Conservation (phyloP, 35 echinoderm and acorn worm genomes). For the Lytechinus pictus region DNA sequence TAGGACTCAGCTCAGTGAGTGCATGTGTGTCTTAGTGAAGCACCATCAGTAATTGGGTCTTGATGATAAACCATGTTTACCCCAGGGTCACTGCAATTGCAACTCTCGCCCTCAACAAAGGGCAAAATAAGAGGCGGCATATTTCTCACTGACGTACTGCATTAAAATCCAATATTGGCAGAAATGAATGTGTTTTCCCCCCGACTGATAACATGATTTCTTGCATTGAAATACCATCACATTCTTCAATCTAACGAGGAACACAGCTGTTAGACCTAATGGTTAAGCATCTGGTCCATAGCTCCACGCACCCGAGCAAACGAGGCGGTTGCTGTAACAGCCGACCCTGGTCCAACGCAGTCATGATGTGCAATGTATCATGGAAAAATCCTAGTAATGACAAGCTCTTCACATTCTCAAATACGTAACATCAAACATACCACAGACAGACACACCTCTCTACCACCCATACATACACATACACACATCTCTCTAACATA, state of each 20-base stretch:
- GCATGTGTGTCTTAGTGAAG: slow-evolving; percentile 55
- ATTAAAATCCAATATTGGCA: slow-evolving; percentile 42
- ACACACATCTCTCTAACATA: not conserved
- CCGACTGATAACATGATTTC: not conserved
- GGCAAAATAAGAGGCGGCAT: not conserved
- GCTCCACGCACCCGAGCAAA: slow-evolving; percentile 16
- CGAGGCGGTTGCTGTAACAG: not conserved
- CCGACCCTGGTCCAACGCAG: slow-evolving; percentile 12
- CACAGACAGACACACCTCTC: not conserved
- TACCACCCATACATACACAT: not conserved
- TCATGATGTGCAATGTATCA: not conserved
- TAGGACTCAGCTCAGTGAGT: slow-evolving; percentile 44
- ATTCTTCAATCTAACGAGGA: slow-evolving; percentile 6
- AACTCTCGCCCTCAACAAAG: not conserved
- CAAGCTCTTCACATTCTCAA: not conserved
- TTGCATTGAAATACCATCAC: not conserved
- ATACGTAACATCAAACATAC: not conserved
- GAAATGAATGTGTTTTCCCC: not conserved
- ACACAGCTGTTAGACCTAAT: not conserved
- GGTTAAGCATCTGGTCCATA: slow-evolving; percentile 18
- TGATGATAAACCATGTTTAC: not conserved
- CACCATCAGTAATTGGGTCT: slow-evolving; percentile 38
- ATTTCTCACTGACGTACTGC: slow-evolving; percentile 12
- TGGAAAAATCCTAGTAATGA: not conserved
- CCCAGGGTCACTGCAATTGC: not conserved